phyloP scores from a whole-genome alignment of 2,797 vertebrate species.

The Danio choprae region DNA sequence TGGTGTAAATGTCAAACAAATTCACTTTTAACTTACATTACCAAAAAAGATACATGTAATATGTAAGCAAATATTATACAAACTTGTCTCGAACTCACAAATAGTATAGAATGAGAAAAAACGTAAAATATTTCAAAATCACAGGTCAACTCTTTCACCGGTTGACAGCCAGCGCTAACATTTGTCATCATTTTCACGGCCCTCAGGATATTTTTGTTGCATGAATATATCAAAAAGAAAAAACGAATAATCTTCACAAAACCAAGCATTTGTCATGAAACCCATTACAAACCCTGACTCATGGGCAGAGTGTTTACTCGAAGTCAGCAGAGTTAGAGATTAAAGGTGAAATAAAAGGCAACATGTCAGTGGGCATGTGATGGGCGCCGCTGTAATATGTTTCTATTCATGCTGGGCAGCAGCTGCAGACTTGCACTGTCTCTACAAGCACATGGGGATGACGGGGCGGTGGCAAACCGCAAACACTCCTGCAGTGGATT shows the following conservation, averaged over 20 bases:
- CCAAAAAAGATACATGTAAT: too few species aligned
- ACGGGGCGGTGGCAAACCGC: background rate
- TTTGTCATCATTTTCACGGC: too few species aligned
- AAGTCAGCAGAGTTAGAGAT: constrained; percentile 42
- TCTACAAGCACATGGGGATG: constrained; percentile 5
- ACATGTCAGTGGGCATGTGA: constrained; percentile 32
- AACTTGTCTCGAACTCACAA: too few species aligned
- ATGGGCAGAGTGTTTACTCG: constrained; percentile 4
- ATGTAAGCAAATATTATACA: too few species aligned
- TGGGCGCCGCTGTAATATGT: constrained; percentile 32
- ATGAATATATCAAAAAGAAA: too few species aligned
- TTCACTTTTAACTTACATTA: too few species aligned
- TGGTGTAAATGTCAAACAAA: too few species aligned
- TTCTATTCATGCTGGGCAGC: constrained; percentile 5
- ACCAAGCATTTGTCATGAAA: constrained; percentile 4
- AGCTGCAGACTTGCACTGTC: constrained; percentile 30
- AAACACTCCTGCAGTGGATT: constrained; percentile 24
- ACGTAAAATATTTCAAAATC: too few species aligned
- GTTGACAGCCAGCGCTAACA: too few species aligned
- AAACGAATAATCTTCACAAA: background rate
- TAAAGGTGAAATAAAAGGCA: constrained; percentile 45
- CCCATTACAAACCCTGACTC: constrained; percentile 12
- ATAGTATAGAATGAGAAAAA: too few species aligned
- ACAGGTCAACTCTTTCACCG: too few species aligned
- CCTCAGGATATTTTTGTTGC: too few species aligned